These are phyloP conservation scores for Phyto melanocephala DNA, from an alignment of 2,888 invertebrate genomes.

Conservation along the genomic window DNA sequence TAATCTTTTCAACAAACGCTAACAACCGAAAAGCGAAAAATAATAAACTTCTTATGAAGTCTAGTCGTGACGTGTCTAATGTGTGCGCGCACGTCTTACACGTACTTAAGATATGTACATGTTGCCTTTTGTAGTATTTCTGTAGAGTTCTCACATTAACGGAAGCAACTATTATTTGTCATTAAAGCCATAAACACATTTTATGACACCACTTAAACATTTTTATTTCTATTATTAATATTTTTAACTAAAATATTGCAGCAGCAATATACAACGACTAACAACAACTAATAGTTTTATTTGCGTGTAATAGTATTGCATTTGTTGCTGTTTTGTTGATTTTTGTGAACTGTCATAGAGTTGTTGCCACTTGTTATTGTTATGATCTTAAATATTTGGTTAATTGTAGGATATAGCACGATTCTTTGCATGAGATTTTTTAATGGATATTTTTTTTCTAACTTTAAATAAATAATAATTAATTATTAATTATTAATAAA, in stretches of 20 bases:
- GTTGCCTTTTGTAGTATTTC: background rate
- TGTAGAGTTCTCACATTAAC: constrained; percentile 67
- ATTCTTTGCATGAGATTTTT: constrained; percentile 15
- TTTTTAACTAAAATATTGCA: constrained; percentile 22
- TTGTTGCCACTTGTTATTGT: constrained; percentile 49
- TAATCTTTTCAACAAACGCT: background rate
- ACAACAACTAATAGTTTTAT: constrained; percentile 7
- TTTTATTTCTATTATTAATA: constrained; percentile 60
- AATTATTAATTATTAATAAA: too few species aligned
- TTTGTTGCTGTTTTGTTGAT: constrained; percentile 4
- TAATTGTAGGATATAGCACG: constrained; percentile 28
- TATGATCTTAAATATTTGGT: constrained; percentile 11
- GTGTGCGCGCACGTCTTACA: constrained; percentile 40
- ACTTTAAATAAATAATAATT: background rate
- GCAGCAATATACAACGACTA: background rate
- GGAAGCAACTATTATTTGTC: constrained; percentile 70
- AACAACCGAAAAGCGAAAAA: background rate
- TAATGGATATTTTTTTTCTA: constrained; percentile 9
- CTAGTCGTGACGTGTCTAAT: constrained; percentile 41
- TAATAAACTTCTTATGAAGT: constrained; percentile 41
- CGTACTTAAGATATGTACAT: background rate
- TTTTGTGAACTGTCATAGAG: constrained; percentile 26
- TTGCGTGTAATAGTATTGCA: background rate
- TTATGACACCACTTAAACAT: constrained; percentile 66
- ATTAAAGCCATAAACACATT: constrained; percentile 69